A percentile compares a stretch with the other conserved stretches of the same genome.
Conservation (phyloP, 2,797 vertebrate species). For the Choloepus didactylus region DNA sequence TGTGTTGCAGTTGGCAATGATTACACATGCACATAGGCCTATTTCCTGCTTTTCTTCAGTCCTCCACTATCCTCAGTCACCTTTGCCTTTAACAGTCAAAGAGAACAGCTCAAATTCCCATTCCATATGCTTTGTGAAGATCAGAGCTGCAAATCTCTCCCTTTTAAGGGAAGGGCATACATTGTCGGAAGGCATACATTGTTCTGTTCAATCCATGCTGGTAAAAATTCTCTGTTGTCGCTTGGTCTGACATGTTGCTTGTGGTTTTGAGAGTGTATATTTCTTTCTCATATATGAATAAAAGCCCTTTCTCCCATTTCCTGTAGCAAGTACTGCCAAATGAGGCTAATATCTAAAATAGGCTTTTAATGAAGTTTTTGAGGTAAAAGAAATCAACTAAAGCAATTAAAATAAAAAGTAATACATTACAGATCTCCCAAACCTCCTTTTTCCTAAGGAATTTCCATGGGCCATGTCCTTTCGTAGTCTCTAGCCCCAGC, state of each 20-base stretch:
- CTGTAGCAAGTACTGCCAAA: neutral
- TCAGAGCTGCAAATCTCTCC: neutral
- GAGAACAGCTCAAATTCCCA: neutral
- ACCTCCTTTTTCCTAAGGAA: neutral
- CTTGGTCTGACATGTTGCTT: neutral
- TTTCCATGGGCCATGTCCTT: neutral
- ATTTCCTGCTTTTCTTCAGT: neutral
- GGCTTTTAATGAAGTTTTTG: neutral
- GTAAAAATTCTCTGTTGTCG: neutral
- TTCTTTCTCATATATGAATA: neutral
- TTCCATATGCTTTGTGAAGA: neutral
- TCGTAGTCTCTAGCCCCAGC: neutral
- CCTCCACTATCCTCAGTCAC: neutral
- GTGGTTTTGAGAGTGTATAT: neutral
- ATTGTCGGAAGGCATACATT: neutral
- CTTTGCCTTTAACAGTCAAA: neutral
- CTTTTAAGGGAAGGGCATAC: neutral
- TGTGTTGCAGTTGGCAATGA: neutral
- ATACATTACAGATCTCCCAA: neutral
- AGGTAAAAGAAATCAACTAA: neutral
- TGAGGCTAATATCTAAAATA: neutral
- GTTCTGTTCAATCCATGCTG: neutral
- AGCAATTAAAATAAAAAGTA: neutral
- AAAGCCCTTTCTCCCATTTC: neutral
- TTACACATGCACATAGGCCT: neutral